phyloP scores from a whole-genome alignment of 2,888 invertebrate species.

The Masnerella sp. region DNA sequence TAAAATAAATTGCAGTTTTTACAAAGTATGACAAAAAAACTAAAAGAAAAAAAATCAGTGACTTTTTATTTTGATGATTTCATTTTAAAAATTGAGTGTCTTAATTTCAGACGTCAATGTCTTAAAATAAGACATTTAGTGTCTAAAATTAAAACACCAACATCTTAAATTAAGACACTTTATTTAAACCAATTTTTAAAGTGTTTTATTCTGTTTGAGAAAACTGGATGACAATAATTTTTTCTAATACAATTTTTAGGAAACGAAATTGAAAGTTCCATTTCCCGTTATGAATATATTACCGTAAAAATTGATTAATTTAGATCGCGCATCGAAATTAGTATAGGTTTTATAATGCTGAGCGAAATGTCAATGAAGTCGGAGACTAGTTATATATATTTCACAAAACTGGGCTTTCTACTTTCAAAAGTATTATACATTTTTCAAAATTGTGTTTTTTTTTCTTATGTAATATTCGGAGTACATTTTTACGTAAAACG shows the following conservation, averaged over 20 bases:
- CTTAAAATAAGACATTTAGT: too few relatives aligned
- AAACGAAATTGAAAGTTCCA: not conserved
- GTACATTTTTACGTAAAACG: not conserved
- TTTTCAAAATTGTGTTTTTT: slow-evolving; percentile 11
- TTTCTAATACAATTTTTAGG: not conserved
- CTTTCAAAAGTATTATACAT: slow-evolving; percentile 10
- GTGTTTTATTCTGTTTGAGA: too few relatives aligned
- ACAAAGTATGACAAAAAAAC: too few relatives aligned
- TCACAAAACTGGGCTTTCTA: slow-evolving; percentile 23
- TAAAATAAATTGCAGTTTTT: too few relatives aligned
- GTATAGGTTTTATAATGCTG: not conserved
- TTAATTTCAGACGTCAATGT: too few relatives aligned
- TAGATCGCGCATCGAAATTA: not conserved
- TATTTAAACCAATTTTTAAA: too few relatives aligned
- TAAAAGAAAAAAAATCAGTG: too few relatives aligned
- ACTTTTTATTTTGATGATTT: too few relatives aligned
- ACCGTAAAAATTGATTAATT: not conserved
- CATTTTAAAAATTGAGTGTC: too few relatives aligned
- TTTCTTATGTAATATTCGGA: not conserved
- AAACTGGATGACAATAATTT: too few relatives aligned
- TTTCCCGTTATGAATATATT: not conserved
- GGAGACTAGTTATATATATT: slow-evolving; percentile 3
- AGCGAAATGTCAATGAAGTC: slow-evolving; percentile 27
- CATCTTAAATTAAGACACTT: too few relatives aligned
- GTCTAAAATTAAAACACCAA: too few relatives aligned